These are phyloP conservation scores for Cheilinus undulatus DNA, from an alignment of 2,113 vertebrate species.

Conservation along the genomic window DNA sequence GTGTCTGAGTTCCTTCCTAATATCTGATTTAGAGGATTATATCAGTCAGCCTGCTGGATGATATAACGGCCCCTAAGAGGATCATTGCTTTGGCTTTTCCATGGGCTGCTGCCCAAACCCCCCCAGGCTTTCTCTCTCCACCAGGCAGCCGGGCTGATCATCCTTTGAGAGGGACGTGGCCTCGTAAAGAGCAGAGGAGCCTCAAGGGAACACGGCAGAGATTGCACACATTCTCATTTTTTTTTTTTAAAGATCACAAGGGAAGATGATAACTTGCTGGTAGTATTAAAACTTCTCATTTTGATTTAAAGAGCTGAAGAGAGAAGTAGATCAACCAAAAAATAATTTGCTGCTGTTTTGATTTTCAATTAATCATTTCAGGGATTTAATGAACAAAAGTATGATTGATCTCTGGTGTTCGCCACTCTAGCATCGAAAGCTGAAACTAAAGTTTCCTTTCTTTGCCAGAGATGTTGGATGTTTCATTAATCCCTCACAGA, in stretches of 20 bases:
- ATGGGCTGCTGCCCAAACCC: constrained; percentile 57
- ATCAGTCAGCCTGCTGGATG: constrained; percentile 64
- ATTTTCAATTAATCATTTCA: background rate
- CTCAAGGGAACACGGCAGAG: constrained; percentile 7
- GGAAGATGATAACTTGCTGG: background rate
- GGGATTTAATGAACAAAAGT: background rate
- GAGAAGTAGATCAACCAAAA: background rate
- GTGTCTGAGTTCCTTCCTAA: constrained; percentile 49
- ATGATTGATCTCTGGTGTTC: too few species aligned
- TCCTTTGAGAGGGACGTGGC: constrained; percentile 32
- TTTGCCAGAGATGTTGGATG: background rate
- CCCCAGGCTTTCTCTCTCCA: constrained; percentile 40
- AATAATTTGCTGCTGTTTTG: background rate
- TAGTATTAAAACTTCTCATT: background rate
- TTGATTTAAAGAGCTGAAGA: background rate
- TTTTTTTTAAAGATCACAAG: background rate
- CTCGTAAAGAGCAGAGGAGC: constrained; percentile 44
- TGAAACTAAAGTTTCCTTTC: background rate
- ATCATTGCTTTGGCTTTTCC: constrained; percentile 74
- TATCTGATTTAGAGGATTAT: constrained; percentile 79
- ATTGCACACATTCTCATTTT: background rate
- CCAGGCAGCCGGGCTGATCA: constrained; percentile 39
- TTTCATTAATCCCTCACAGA: too few species aligned
- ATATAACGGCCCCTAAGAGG: constrained; percentile 78
- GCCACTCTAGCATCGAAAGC: too few species aligned